Percentiles rank a stretch among this genome's conserved stretches.
Conservation (phyloP, 2,888 invertebrate genomes). For the Pyrrhia umbra region DNA sequence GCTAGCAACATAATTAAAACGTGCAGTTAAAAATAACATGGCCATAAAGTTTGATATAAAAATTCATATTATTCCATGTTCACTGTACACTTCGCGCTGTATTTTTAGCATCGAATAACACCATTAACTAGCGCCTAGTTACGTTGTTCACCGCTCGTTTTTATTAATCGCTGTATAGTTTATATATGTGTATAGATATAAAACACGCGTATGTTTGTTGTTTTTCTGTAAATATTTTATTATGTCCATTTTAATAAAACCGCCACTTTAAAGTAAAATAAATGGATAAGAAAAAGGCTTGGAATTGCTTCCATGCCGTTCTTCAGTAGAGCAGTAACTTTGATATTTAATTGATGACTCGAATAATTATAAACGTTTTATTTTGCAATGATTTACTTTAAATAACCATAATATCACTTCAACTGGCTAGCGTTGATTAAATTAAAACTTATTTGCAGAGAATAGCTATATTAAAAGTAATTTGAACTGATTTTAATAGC, state of each 20-base stretch:
- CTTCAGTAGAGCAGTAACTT: conserved; percentile 35
- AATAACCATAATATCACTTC: conserved; percentile 38
- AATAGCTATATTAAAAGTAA: conserved; percentile 47
- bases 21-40: conserved; percentile 35
- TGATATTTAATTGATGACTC: conserved; percentile 26
- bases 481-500: conserved; percentile 36
- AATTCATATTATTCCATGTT: conserved; percentile 30
- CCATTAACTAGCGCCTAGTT: conserved; percentile 3
- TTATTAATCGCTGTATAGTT: conserved; percentile 35
- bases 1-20: conserved; percentile 15
- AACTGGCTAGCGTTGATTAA: conserved; percentile 42
- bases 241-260: not conserved
- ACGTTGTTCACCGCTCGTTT: conserved; percentile 16
- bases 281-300: too few relatives aligned
- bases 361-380: conserved; percentile 42
- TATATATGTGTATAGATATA: not conserved
- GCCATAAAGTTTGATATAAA: conserved; percentile 34
- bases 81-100: conserved; percentile 14
- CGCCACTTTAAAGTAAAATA: not conserved
- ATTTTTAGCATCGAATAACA: conserved; percentile 36
- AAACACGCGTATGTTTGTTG: conserved; percentile 3
- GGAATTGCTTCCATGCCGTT: conserved; percentile 3
- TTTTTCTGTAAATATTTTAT: not conserved
- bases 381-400: conserved; percentile 32
- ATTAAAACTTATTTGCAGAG: conserved; percentile 46